These are phyloP conservation scores for Cyclopterus lumpus DNA, from an alignment of 2,797 vertebrate species.

Conservation along the genomic window DNA sequence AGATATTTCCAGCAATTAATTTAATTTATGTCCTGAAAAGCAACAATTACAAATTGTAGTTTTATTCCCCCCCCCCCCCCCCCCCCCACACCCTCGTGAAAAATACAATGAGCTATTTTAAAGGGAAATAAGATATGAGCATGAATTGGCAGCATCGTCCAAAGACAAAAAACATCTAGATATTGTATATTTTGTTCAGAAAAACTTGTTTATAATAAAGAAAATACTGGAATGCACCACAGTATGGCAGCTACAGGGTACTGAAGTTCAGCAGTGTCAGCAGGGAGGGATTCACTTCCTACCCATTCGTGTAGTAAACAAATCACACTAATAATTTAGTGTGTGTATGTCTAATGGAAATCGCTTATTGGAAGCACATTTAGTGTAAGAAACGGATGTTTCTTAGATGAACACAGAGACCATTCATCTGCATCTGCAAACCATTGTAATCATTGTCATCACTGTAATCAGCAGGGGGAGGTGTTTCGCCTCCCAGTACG, in stretches of 20 bases:
- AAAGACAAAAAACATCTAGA: conserved; percentile 55
- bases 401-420: neutral
- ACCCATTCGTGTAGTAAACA: neutral
- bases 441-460: neutral
- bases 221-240: neutral
- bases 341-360: neutral
- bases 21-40: neutral
- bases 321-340: neutral
- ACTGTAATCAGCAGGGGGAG: too few species aligned
- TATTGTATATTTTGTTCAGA: conserved; percentile 16
- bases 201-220: conserved; percentile 16
- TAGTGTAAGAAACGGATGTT: neutral
- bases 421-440: neutral
- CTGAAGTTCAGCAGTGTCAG: neutral
- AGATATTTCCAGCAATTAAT: conserved; percentile 19
- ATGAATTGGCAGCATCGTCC: conserved; percentile 78
- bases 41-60: conserved; percentile 5
- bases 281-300: neutral
- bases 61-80: neutral
- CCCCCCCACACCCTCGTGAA: too few species aligned
- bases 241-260: neutral
- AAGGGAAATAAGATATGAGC: conserved; percentile 68
- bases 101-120: conserved; percentile 78
- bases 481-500: too few species aligned
- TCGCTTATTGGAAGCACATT: neutral